Evolutionary conservation across 2,797 vertebrate genomes (phyloP), one percentile per base, ranked within the genome.

Genomic region (Tachyglossus aculeatus): DNA sequence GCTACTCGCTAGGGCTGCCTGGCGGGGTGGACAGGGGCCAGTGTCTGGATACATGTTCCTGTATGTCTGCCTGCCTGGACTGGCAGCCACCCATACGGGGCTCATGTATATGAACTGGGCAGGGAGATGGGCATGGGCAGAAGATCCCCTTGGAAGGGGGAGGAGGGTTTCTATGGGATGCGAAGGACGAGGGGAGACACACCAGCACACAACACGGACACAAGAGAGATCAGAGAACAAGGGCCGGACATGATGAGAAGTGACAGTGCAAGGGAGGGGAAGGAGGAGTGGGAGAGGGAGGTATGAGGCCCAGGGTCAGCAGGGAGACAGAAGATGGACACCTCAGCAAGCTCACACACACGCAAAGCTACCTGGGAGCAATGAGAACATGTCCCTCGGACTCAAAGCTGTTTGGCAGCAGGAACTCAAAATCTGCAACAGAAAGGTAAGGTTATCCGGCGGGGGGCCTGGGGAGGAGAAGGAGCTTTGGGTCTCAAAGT

Each of bases 361-460:
- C 94, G 88, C 94, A 95, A 83, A 94, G 95, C 96, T 98, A 99
- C 98, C 98, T 99, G 95, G 98, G 97, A 92, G 98, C 98, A 96
- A 99, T 97, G 96, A 99, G 98, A 89, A 99, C 97, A 96, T 97
- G 98, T 95, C 98, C 98, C 95, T 98, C 97, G 92, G 97, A 97
- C 93, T 99, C 98, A 98, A 99, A 99, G 95, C 93, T 98, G 96
- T 95, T 95, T 94, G 97, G 97, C 95, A 99, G 96, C 95, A 99
- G 96, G 94, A 95, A 98, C 92, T 99, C 98, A 99, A 99, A 99
- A 98, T 99, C 97, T 99, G 98, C 95, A 99, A 99, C 95, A 99
- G 96, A 99, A 97, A 98, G 89, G 95, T 93, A 94, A 95, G 93
- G 95, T 98, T 98, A 97, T 96, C 94, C 63, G 88, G 96, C 92